These are phyloP conservation scores for Channallabes apus DNA, from an alignment of 2,797 vertebrate genomes.

Conservation along the genomic window DNA sequence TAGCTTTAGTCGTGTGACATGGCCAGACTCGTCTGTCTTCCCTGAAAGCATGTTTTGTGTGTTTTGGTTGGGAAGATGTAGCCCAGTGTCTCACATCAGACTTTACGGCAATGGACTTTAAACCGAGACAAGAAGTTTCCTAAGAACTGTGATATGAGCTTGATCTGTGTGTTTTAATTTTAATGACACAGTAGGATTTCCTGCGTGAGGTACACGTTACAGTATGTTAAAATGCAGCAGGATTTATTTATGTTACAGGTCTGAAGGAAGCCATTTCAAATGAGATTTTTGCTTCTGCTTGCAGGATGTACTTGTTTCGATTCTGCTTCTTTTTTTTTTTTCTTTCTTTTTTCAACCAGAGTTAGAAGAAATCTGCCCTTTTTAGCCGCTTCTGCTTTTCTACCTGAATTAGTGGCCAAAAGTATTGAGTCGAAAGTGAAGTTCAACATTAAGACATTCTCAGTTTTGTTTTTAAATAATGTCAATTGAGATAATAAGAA, in stretches of 20 bases:
- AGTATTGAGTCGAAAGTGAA: too few relatives aligned
- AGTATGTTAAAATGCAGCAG: background rate
- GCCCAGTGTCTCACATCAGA: slow-evolving; percentile 21
- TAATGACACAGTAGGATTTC: background rate
- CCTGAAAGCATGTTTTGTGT: slow-evolving; percentile 41
- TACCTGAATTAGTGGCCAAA: background rate
- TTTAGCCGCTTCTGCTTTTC: slow-evolving; percentile 21
- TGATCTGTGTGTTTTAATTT: background rate
- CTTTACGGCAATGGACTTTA: slow-evolving; percentile 17
- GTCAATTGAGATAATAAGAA: too few relatives aligned
- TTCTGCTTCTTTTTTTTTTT: slow-evolving; percentile 18
- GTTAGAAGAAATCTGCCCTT: background rate
- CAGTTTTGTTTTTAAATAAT: too few relatives aligned
- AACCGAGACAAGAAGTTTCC: background rate
- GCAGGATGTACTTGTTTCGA: slow-evolving; percentile 5
- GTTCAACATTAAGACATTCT: too few relatives aligned
- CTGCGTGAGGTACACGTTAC: background rate
- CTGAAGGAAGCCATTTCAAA: background rate
- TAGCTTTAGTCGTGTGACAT: slow-evolving; percentile 28
- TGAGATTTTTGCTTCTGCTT: background rate
- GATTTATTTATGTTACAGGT: background rate
- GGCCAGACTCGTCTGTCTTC: slow-evolving; percentile 14
- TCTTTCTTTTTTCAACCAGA: background rate
- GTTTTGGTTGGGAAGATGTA: slow-evolving; percentile 30
- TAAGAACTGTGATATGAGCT: background rate